Conservation (phyloP, 2,797 vertebrate genomes). For the Rallus crepitans region DNA sequence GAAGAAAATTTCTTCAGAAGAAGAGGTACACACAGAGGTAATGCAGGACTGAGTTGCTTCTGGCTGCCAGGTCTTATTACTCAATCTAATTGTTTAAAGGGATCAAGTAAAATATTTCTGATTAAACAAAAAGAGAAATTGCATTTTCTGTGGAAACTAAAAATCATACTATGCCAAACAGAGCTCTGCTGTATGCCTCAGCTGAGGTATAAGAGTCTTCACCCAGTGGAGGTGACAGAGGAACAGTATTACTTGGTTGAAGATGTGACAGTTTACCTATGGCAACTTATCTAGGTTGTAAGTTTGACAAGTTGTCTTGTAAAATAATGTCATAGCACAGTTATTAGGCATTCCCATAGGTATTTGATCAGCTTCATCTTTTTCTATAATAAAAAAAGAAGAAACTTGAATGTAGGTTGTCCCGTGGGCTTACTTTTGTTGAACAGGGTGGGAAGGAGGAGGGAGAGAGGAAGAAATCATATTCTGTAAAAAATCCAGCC, state of each 20-base stretch:
- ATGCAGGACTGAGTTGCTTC: background rate
- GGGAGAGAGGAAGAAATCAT: conserved; percentile 27
- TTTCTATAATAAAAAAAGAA: background rate
- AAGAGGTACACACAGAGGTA: background rate
- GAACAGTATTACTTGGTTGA: background rate
- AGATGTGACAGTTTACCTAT: background rate
- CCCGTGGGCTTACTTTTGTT: conserved; percentile 31
- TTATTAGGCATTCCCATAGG: conserved; percentile 2
- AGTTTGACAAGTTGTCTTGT: conserved; percentile 12
- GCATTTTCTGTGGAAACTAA: background rate
- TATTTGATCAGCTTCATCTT: conserved; percentile 18
- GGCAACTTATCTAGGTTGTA: background rate
- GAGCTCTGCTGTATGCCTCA: background rate
- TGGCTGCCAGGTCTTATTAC: background rate
- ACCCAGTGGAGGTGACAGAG: background rate
- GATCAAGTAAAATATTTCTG: background rate
- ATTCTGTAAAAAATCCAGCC: conserved; percentile 21
- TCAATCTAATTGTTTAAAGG: background rate
- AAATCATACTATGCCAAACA: background rate
- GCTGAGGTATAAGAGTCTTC: background rate
- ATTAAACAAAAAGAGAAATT: background rate
- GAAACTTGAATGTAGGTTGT: background rate
- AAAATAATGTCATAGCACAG: conserved; percentile 34
- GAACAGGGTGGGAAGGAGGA: background rate
- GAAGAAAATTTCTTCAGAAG: background rate